Base-by-base conservation (phyloP, 64 coral and sea anemone genomes). In the Cladopsammia gracilis region DNA sequence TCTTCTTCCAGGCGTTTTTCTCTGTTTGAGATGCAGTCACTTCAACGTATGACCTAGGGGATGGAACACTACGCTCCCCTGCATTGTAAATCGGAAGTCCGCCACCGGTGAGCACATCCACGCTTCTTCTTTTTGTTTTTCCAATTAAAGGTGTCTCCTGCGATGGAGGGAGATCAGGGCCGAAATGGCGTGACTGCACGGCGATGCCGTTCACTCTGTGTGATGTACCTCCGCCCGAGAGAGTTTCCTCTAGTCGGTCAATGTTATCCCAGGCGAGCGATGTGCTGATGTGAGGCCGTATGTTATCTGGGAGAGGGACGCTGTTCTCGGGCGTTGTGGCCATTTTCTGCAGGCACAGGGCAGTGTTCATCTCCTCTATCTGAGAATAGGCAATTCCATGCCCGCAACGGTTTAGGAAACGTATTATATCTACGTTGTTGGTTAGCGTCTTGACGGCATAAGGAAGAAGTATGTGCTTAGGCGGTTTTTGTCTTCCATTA, bases 211-310 rank as follows among this genome's bases (percentile, higher is more conserved):
- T 79, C 53, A 79, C 77, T 54, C 48, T 11, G 24, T 79, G 77
- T 61, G 77, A 79, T 54, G 77, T 58, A 19, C 77, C 77, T 61
- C 53, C 50, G 11, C 51, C 51, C 53, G 77, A 79, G 53, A 79
- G 77, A 16, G 88, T 87, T 49, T 89, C 86, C 50, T 96, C 95
- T 24, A 88, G 67, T 42, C 90, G 25, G 83, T 96, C 95, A 78
- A 96, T 96, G 66, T 92, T 88, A 59, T 92, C 89, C 89, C 84
- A 92, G 10, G 89, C 94, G 16, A 96, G 76, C 4, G 77, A 88
- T 11, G 88, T 96, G 43, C 64, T 78, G 76, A 96, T 47, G 75
- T 73, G 65, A 57, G 57, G 67, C 22, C 68, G 61, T 77, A 91
- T 91, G 52, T 23, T 52, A 15, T 47, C 54, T 44, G 91, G 91